phyloP scores from a whole-genome alignment of 2,113 vertebrate species.

The Acrocephalus kingi region DNA sequence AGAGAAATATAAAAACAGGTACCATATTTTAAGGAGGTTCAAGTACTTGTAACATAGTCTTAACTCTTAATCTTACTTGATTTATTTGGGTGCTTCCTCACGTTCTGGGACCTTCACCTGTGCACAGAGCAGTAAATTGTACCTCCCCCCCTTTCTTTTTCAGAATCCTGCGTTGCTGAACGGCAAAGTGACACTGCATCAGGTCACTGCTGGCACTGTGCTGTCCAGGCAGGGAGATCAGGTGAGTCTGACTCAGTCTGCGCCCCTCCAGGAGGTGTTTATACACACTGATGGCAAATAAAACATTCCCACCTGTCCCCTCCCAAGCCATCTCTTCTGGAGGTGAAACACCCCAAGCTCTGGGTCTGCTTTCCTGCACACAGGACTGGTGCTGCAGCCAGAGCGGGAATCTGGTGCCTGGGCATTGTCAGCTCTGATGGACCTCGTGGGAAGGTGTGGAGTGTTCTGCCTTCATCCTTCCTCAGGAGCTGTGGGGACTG shows the following conservation, averaged over 20 bases:
- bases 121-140: background rate
- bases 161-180: conserved; percentile 85
- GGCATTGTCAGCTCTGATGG: background rate
- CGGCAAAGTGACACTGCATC: conserved; percentile 85
- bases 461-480: background rate
- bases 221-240: conserved; percentile 91
- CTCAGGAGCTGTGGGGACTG: rapidly evolving
- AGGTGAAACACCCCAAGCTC: background rate
- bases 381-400: background rate
- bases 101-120: background rate
- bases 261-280: background rate
- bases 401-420: background rate
- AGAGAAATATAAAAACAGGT: background rate
- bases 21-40: background rate
- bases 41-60: background rate
- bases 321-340: rapidly evolving
- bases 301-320: background rate
- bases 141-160: rapidly evolving
- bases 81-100: background rate
- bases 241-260: conserved; percentile 71
- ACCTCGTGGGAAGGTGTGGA: background rate
- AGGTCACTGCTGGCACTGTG: conserved; percentile 86
- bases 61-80: background rate
- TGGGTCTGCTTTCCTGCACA: rapidly evolving
- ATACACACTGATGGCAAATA: background rate